Conservation (phyloP, 92 coral and sea anemone species). For the Meandrina meandrites region DNA sequence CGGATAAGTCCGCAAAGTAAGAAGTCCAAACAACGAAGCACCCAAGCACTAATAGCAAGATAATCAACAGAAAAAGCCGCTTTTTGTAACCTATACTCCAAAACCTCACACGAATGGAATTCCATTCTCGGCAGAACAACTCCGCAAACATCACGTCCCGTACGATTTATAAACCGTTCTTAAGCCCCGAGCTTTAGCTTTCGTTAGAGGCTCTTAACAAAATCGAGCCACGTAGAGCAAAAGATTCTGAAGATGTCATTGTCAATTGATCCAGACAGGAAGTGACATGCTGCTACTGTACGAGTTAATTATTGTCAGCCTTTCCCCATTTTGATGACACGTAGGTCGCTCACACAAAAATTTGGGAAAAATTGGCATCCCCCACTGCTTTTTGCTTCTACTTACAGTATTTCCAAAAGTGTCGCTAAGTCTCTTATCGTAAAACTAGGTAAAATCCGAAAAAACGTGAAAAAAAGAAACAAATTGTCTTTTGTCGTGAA, state of each 20-base stretch:
- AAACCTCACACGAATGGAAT: slow-evolving; percentile 52
- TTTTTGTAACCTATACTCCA: slow-evolving; percentile 76
- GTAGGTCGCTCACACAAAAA: neutral
- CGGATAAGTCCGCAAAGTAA: slow-evolving; percentile 59
- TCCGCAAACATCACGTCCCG: slow-evolving; percentile 34
- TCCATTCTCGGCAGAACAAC: slow-evolving; percentile 35
- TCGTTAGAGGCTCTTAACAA: neutral
- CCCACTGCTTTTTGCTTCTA: neutral
- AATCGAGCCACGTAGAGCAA: neutral
- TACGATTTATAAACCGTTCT: neutral
- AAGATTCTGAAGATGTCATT: neutral
- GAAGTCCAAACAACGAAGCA: slow-evolving; percentile 46
- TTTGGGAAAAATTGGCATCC: neutral
- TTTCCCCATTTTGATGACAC: neutral
- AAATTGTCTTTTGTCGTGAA: neutral
- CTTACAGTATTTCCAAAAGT: slow-evolving; percentile 2
- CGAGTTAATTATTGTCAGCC: slow-evolving; percentile 21
- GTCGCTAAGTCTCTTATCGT: neutral
- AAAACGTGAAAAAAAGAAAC: no score
- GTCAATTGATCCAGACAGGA: slow-evolving; percentile 21
- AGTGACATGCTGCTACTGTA: neutral
- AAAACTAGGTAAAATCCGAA: neutral
- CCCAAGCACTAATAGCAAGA: slow-evolving; percentile 26
- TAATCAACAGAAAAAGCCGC: slow-evolving; percentile 37
- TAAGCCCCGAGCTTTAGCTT: neutral